Conservation (phyloP, 2,797 vertebrate species). For the Gymnocypris eckloni region DNA sequence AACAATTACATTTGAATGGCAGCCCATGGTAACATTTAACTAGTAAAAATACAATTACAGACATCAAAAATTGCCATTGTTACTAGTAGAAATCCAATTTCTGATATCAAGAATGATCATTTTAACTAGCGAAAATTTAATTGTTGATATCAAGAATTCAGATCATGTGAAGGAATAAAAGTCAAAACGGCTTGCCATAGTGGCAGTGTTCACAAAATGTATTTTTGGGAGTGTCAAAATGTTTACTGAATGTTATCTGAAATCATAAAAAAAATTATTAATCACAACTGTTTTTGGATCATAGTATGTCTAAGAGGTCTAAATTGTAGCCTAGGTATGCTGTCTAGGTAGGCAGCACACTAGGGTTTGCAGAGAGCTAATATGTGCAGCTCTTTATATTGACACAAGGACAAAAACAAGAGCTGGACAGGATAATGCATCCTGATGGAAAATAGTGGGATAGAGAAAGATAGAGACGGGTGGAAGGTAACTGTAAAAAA, state of each 20-base stretch:
- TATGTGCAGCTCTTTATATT: background rate
- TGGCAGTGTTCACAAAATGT: background rate
- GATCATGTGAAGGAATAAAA: no score
- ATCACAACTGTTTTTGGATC: background rate
- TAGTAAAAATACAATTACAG: no score
- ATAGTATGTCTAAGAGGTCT: background rate
- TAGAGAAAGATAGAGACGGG: background rate
- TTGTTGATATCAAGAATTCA: no score
- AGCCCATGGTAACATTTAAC: no score
- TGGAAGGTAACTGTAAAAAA: background rate
- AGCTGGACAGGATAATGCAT: conserved; percentile 1
- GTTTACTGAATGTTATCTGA: background rate
- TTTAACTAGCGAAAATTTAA: no score
- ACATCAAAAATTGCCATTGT: no score
- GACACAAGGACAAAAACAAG: conserved; percentile 9
- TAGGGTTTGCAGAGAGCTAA: background rate
- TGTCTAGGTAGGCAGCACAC: background rate
- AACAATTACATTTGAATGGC: no score
- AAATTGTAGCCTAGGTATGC: background rate
- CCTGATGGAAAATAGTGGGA: conserved; percentile 10
- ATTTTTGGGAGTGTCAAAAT: background rate
- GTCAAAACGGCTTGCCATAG: no score
- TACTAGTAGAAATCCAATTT: no score
- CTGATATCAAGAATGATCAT: no score
- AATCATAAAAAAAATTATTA: no score